A percentile compares a stretch with the other conserved stretches of the same genome.
Conservation (phyloP, 2,888 invertebrate species). For the Lasioglossum zephyrum region DNA sequence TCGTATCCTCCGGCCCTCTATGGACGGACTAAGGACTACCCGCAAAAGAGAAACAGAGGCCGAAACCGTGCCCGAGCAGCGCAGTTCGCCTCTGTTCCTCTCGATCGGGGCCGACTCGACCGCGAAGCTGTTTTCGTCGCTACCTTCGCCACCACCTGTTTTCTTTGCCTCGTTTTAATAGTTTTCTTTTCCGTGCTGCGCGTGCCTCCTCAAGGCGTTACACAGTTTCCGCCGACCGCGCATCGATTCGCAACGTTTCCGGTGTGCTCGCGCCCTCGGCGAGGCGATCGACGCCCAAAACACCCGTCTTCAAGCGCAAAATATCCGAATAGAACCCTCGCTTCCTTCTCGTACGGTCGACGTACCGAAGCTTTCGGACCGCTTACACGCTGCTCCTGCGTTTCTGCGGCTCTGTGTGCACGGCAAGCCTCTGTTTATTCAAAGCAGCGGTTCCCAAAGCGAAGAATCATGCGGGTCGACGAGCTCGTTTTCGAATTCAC, state of each 20-base stretch:
- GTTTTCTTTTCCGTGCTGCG: conserved; percentile 10
- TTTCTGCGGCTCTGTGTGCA: not conserved
- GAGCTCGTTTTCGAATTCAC: not conserved
- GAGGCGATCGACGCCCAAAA: not conserved
- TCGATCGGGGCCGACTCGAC: conserved; percentile 15
- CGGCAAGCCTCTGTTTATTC: conserved; percentile 29
- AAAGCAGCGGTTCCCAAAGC: conserved; percentile 26
- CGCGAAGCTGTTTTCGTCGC: conserved; percentile 37
- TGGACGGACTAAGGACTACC: conserved; percentile 48
- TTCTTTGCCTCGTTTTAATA: conserved; percentile 10
- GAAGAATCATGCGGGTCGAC: not conserved
- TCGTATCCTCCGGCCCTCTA: conserved; percentile 45
- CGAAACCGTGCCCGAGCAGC: not conserved
- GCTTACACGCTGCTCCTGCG: not conserved
- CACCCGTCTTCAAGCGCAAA: not conserved
- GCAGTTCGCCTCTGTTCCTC: conserved; percentile 29
- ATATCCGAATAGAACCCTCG: not conserved
- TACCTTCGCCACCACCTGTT: conserved; percentile 36
- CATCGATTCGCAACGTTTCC: conserved; percentile 21
- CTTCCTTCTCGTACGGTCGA: not conserved
- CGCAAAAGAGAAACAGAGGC: not conserved
- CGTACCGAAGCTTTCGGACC: not conserved
- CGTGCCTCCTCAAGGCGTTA: not conserved
- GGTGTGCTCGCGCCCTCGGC: not conserved
- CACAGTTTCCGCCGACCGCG: not conserved